These are phyloP conservation scores for Lysandra coridon DNA, from an alignment of 2,888 invertebrate genomes.

Conservation along the genomic window DNA sequence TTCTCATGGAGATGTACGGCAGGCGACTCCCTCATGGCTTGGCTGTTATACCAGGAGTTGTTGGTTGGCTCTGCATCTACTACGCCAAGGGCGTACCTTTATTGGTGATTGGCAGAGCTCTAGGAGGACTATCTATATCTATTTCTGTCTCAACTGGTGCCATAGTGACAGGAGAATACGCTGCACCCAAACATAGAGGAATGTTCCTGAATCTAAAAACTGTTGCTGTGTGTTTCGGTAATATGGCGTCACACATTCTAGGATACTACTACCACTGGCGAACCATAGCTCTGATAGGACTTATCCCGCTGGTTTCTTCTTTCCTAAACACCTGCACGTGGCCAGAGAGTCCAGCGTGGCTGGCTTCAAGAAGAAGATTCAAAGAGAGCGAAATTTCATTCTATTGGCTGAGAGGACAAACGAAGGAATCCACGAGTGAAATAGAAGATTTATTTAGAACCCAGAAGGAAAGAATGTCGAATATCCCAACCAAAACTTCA, in stretches of 20 bases:
- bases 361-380: slow-evolving; percentile 70
- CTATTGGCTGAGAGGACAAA: slow-evolving; percentile 71
- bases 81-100: slow-evolving; percentile 46
- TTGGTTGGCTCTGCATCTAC: slow-evolving; percentile 56
- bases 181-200: slow-evolving; percentile 56
- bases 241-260: slow-evolving; percentile 49
- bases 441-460: slow-evolving; percentile 51
- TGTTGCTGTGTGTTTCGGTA: slow-evolving; percentile 53
- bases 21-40: slow-evolving; percentile 50
- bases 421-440: slow-evolving; percentile 45
- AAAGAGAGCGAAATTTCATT: slow-evolving; percentile 73
- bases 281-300: slow-evolving; percentile 48
- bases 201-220: slow-evolving; percentile 60
- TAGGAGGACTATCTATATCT: slow-evolving; percentile 52
- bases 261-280: slow-evolving; percentile 52
- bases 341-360: slow-evolving; percentile 83
- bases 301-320: slow-evolving; percentile 49
- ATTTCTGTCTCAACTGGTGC: slow-evolving; percentile 52
- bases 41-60: slow-evolving; percentile 50
- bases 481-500: slow-evolving; percentile 35
- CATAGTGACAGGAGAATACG: slow-evolving; percentile 60
- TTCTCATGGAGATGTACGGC: slow-evolving; percentile 55
- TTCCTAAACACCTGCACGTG: slow-evolving; percentile 61
- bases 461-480: slow-evolving; percentile 47
- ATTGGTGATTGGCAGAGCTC: slow-evolving; percentile 51